Conservation (phyloP, 2,888 invertebrate genomes). For the Calliscelio sp. region DNA sequence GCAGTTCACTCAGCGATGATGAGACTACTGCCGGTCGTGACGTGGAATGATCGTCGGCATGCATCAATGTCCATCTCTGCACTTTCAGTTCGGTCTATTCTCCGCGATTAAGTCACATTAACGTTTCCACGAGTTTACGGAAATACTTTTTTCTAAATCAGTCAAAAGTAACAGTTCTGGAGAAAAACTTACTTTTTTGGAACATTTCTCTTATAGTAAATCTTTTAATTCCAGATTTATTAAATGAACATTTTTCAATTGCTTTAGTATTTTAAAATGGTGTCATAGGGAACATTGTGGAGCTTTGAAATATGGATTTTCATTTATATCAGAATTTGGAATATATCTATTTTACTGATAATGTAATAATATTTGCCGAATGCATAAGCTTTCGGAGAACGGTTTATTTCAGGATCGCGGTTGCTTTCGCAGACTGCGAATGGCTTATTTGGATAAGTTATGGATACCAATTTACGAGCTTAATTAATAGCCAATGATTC, state of each 20-base stretch:
- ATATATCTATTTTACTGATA: too few relatives aligned
- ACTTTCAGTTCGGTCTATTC: conserved; percentile 66
- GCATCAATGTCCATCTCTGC: conserved; percentile 75
- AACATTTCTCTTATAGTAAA: too few relatives aligned
- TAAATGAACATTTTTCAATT: too few relatives aligned
- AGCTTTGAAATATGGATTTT: too few relatives aligned
- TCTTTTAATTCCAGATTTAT: too few relatives aligned
- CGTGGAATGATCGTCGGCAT: conserved; percentile 77
- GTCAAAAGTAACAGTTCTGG: too few relatives aligned
- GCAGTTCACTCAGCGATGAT: conserved; percentile 74
- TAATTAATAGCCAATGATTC: conserved; percentile 69
- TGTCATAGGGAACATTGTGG: neutral
- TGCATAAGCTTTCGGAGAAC: neutral
- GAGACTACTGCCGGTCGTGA: conserved; percentile 70
- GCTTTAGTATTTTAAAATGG: neutral
- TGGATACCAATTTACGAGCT: conserved; percentile 51
- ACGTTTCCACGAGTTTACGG: conserved; percentile 38
- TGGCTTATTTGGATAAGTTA: conserved; percentile 43
- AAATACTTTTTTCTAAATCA: conserved; percentile 52
- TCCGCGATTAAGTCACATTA: conserved; percentile 36
- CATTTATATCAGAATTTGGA: too few relatives aligned
- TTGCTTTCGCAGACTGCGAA: conserved; percentile 16
- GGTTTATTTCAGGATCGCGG: conserved; percentile 17
- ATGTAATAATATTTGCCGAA: too few relatives aligned
- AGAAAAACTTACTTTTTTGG: too few relatives aligned